Conservation (phyloP, 1,140 invertebrate species). For the Copidosoma floridanum region DNA sequence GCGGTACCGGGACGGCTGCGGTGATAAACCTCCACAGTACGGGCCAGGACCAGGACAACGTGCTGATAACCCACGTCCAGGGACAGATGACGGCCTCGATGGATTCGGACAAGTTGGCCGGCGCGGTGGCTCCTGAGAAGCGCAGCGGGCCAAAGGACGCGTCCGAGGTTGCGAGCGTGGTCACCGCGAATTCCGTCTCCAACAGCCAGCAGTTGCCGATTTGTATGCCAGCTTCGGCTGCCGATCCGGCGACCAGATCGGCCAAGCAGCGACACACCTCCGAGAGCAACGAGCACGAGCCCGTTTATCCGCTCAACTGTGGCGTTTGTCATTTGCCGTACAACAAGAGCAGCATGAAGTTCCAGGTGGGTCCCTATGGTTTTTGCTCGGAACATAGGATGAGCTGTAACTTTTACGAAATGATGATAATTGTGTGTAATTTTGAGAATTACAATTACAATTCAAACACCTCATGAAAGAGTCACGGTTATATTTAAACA, state of each 20-base stretch:
- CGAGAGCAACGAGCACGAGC: constrained; percentile 48
- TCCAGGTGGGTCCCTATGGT: too few species aligned
- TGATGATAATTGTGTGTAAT: too few species aligned
- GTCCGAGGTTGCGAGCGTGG: neutral
- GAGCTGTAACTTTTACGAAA: too few species aligned
- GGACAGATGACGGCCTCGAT: constrained; percentile 34
- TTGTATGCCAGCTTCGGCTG: too few species aligned
- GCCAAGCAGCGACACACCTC: constrained; percentile 40
- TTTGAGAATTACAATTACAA: too few species aligned
- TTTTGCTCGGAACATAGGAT: too few species aligned
- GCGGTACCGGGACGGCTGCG: constrained; percentile 90
- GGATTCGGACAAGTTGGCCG: constrained; percentile 38
- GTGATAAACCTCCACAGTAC: constrained; percentile 67
- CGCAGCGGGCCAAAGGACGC: too few species aligned
- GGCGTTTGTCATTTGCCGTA: constrained; percentile 81
- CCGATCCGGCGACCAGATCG: constrained; percentile 8
- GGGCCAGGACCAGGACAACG: constrained; percentile 41
- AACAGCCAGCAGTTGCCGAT: neutral
- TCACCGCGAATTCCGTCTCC: neutral
- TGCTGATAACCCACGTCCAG: constrained; percentile 37
- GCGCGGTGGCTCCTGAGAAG: neutral
- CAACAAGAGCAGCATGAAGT: constrained; percentile 50
- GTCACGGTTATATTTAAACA: too few species aligned
- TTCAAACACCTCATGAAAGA: too few species aligned
- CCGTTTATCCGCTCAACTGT: constrained; percentile 34